Conservation (phyloP, 2,888 invertebrate genomes). For the Iselma pallidipennis region DNA sequence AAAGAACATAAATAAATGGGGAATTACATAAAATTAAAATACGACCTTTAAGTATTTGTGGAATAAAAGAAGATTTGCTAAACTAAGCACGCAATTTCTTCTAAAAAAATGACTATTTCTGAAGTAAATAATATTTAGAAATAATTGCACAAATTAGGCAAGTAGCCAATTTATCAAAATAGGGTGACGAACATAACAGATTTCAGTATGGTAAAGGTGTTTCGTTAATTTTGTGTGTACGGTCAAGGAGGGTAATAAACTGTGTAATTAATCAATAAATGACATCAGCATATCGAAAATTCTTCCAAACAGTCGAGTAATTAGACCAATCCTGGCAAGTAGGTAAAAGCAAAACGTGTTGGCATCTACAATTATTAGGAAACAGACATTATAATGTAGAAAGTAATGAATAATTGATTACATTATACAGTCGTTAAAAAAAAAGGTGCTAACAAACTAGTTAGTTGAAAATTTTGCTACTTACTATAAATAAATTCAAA, state of each 20-base stretch:
- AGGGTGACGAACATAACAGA: too few relatives aligned
- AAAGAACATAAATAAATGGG: not conserved
- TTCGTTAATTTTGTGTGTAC: too few relatives aligned
- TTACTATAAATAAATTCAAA: not conserved
- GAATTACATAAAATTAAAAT: not conserved
- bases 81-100: not conserved
- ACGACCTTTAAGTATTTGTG: too few relatives aligned
- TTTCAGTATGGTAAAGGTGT: too few relatives aligned
- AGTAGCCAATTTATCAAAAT: too few relatives aligned
- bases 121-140: too few relatives aligned
- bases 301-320: not conserved
- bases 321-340: not conserved
- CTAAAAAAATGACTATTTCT: not conserved
- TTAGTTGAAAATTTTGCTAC: not conserved
- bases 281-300: too few relatives aligned
- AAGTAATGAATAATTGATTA: constrained; percentile 42
- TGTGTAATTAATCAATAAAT: too few relatives aligned
- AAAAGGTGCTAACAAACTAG: not conserved
- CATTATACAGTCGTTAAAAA: constrained; percentile 1
- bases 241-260: too few relatives aligned
- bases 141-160: too few relatives aligned
- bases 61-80: too few relatives aligned
- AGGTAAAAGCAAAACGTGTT: constrained; percentile 37
- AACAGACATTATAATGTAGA: constrained; percentile 35
- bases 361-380: constrained; percentile 35